A percentile compares a stretch with the other conserved stretches of the same genome.
Evolutionary conservation across 2,113 vertebrate species (phyloP).

Genomic region (Todiramphus saurophagus): DNA sequence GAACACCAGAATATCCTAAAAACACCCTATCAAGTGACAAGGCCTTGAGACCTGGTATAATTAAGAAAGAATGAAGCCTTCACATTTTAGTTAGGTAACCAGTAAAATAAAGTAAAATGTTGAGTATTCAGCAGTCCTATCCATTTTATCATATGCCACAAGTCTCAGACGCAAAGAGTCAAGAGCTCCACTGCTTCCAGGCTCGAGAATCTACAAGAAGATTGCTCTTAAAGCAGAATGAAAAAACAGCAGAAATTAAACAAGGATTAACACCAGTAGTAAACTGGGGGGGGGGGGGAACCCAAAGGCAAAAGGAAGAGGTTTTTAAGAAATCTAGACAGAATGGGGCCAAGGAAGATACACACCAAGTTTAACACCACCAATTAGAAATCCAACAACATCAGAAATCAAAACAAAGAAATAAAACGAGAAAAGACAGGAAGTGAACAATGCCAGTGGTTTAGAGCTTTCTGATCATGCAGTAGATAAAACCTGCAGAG

Average conservation of each 20-base stretch:
- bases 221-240: not conserved
- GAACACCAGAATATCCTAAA: not conserved
- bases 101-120: not conserved
- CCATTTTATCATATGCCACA: not conserved
- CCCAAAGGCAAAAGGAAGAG: not conserved
- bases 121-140: not conserved
- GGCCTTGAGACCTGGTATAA: not conserved
- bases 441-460: not conserved
- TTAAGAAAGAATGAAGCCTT: not conserved
- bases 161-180: not conserved
- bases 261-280: not conserved
- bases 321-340: not conserved
- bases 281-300: no score
- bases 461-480: not conserved
- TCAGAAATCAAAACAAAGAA: not conserved
- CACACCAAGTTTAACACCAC: not conserved
- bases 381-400: not conserved
- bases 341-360: constrained; percentile 9
- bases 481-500: not conserved
- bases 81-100: not conserved
- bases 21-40: not conserved
- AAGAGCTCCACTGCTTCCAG: not conserved
- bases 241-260: not conserved
- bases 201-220: not conserved
- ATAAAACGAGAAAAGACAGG: not conserved